Percentiles rank a stretch among this genome's conserved stretches.
phyloP scores from a whole-genome alignment of 1,140 invertebrate genomes.

The Cydia strobilella region DNA sequence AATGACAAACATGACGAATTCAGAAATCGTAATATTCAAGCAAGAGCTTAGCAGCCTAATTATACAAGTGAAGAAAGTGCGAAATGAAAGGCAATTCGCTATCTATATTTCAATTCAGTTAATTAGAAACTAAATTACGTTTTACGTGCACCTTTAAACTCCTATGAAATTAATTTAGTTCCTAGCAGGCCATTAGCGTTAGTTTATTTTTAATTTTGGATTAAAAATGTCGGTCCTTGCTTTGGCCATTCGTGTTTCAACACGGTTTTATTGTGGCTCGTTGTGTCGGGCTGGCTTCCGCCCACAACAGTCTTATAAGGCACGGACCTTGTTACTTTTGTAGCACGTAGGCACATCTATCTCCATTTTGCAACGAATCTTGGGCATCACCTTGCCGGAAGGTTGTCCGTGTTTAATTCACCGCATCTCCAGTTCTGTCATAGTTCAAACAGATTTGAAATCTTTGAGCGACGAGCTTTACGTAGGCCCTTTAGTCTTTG shows the following conservation, averaged over 20 bases:
- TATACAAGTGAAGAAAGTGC: slow-evolving; percentile 5
- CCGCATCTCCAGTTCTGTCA: slow-evolving; percentile 45
- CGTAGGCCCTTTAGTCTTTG: neutral
- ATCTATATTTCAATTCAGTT: neutral
- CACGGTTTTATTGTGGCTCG: slow-evolving; percentile 34
- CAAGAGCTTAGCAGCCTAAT: neutral
- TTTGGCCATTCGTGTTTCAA: slow-evolving; percentile 40
- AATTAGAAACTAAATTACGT: slow-evolving; percentile 7
- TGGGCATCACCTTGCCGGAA: slow-evolving; percentile 47
- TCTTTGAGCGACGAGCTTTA: neutral
- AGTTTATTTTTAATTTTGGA: slow-evolving; percentile 1
- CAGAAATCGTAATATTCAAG: neutral
- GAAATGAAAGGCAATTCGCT: neutral
- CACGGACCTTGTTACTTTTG: slow-evolving; percentile 56
- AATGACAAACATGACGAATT: slow-evolving; percentile 3
- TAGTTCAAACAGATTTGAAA: neutral
- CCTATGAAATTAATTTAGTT: neutral
- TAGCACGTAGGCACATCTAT: slow-evolving; percentile 54
- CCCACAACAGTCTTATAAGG: slow-evolving; percentile 62
- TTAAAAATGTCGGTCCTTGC: slow-evolving; percentile 23
- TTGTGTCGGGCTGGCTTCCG: slow-evolving; percentile 52
- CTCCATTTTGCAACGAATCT: slow-evolving; percentile 48
- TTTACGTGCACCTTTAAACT: slow-evolving; percentile 1
- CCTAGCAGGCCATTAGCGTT: neutral
- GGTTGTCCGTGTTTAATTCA: slow-evolving; percentile 51